A percentile compares a stretch with the other conserved stretches of the same genome.
phyloP scores from a whole-genome alignment of 2,113 vertebrate species.

The Gallinago paraguaiae region DNA sequence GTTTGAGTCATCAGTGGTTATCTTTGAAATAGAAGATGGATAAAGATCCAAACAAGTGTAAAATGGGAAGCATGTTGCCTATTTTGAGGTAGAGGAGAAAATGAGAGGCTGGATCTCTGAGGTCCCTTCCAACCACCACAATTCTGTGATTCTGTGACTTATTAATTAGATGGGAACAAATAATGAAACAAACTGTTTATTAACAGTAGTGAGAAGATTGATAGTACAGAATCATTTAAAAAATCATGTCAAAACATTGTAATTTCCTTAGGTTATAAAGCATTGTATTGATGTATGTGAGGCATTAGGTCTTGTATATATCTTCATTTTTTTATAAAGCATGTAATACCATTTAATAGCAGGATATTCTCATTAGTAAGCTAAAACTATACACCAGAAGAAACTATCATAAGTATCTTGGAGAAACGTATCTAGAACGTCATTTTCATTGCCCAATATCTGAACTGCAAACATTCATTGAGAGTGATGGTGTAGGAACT shows the following conservation, averaged over 20 bases:
- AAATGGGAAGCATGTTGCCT: neutral
- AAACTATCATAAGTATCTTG: neutral
- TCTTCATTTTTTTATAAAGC: neutral
- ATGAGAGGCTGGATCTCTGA: neutral
- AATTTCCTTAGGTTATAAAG: neutral
- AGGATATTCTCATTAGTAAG: neutral
- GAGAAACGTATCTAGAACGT: neutral
- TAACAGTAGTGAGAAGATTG: neutral
- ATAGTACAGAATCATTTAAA: neutral
- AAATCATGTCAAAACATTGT: rapidly evolving
- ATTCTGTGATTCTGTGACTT: too few species aligned
- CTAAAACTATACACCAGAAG: neutral
- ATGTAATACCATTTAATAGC: neutral
- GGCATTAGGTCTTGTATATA: neutral
- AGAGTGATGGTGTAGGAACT: neutral
- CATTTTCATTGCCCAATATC: neutral
- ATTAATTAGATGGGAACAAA: neutral
- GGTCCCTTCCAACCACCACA: too few species aligned
- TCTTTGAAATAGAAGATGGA: neutral
- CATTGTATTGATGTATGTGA: neutral
- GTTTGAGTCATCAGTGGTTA: neutral
- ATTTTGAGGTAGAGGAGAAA: neutral
- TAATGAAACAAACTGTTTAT: neutral
- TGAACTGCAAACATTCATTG: neutral
- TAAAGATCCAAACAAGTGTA: neutral